Evolutionary conservation across 2,888 invertebrate genomes (phyloP).

Genomic region (Malacosoma neustria): DNA sequence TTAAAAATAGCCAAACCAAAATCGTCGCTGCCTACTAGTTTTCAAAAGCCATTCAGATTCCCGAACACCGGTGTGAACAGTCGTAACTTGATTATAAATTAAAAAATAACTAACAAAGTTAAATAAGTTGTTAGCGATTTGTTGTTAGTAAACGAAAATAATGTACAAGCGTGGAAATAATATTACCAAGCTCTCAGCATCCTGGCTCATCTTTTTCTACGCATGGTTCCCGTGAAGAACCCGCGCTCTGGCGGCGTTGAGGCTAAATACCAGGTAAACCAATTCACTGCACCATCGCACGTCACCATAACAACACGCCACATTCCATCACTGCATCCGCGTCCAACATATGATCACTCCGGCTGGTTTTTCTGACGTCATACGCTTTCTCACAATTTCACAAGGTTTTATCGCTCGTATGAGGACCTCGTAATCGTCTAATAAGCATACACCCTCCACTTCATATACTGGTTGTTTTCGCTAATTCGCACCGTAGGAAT

Average conservation of each 20-base stretch:
- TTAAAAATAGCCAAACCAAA: constrained; percentile 50
- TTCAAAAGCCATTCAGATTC: constrained; percentile 21
- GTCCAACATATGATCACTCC: constrained; percentile 69
- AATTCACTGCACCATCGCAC: constrained; percentile 54
- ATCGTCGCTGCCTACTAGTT: constrained; percentile 26
- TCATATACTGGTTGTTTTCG: constrained; percentile 34
- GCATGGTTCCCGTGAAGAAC: constrained; percentile 72
- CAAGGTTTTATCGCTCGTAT: constrained; percentile 44
- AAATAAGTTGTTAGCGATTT: not conserved
- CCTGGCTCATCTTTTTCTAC: constrained; percentile 82
- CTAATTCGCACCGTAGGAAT: constrained; percentile 31
- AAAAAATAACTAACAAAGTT: too few species aligned
- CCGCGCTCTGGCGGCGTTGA: constrained; percentile 54
- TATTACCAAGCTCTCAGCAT: constrained; percentile 83
- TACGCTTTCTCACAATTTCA: constrained; percentile 60
- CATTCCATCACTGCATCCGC: constrained; percentile 75
- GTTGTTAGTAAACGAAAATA: not conserved
- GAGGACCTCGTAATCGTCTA: constrained; percentile 24
- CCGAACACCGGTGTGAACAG: constrained; percentile 17
- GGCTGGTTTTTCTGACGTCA: constrained; percentile 68
- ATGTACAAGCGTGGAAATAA: constrained; percentile 42
- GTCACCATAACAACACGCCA: constrained; percentile 65
- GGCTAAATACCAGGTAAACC: constrained; percentile 48
- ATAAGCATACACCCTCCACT: constrained; percentile 26
- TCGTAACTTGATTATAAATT: constrained; percentile 12